Conservation (phyloP, 2,888 invertebrate species). For the Synanthedon formicaeformis region DNA sequence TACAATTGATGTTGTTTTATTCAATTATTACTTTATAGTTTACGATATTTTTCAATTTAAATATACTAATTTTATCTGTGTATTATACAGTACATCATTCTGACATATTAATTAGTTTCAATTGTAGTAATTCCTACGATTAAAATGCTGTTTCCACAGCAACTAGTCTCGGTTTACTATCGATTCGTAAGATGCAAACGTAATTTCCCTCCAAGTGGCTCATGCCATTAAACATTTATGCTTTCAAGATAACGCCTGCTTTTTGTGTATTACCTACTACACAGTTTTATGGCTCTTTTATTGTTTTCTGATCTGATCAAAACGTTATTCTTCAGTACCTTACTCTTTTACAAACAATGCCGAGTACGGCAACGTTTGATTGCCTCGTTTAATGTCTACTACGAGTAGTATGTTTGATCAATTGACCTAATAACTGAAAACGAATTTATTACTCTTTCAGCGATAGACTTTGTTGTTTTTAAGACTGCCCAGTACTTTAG, state of each 20-base stretch:
- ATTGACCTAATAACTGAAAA: background rate
- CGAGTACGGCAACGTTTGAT: constrained; percentile 1
- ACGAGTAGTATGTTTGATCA: background rate
- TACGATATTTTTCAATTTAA: too few relatives aligned
- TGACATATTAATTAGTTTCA: too few relatives aligned
- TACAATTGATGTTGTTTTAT: too few relatives aligned
- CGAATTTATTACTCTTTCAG: background rate
- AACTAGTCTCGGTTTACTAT: constrained; percentile 62
- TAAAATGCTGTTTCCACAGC: constrained; percentile 57
- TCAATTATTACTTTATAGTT: too few relatives aligned
- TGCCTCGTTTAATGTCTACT: background rate
- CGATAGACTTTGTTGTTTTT: background rate
- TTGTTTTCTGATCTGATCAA: constrained; percentile 49
- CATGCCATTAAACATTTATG: constrained; percentile 61
- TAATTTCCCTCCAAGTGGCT: constrained; percentile 27
- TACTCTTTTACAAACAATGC: constrained; percentile 40
- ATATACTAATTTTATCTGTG: too few relatives aligned
- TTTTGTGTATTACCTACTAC: constrained; percentile 43
- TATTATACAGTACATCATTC: too few relatives aligned
- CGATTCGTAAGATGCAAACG: constrained; percentile 42
- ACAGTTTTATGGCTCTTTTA: constrained; percentile 58
- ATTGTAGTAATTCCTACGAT: background rate
- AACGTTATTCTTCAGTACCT: constrained; percentile 32
- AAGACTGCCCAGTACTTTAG: background rate
- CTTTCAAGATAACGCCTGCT: constrained; percentile 53